A percentile compares a stretch with the other conserved stretches of the same genome.
Evolutionary conservation across 2,797 vertebrate species (phyloP).

Genomic region (Channa striata): DNA sequence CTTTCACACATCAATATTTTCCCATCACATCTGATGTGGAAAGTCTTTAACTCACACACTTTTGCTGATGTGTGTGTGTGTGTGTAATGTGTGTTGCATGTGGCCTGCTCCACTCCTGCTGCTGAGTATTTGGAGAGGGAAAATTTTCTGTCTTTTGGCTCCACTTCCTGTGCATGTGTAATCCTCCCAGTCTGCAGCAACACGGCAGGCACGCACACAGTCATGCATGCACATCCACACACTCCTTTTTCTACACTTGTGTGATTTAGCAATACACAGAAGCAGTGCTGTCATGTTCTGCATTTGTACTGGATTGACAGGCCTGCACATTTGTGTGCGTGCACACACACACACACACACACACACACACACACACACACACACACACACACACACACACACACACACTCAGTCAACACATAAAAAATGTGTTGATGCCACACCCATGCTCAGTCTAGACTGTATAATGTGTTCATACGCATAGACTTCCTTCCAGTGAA

Average conservation of each 20-base stretch:
- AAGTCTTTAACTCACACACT: neutral
- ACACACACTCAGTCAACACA: no score
- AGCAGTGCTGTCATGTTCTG: neutral
- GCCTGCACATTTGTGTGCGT: neutral
- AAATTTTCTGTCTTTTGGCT: conserved; percentile 36
- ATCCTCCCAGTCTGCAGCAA: conserved; percentile 52
- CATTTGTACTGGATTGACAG: conserved; percentile 5
- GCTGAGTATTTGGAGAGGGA: conserved; percentile 23
- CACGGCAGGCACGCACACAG: conserved; percentile 25
- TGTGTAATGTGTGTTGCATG: conserved; percentile 3
- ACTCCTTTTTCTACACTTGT: neutral
- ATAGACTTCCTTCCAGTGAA: conserved; percentile 16
- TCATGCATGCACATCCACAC: conserved; percentile 30
- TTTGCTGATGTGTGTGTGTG: conserved; percentile 1
- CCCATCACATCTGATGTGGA: neutral
- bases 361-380: no score
- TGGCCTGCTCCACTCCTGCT: neutral
- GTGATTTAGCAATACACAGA: neutral
- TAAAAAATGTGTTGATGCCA: conserved; percentile 41
- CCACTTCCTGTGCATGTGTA: conserved; percentile 50
- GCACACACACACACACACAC: conserved; percentile 35
- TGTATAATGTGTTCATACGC: conserved; percentile 25
- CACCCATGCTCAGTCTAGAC: conserved; percentile 60
- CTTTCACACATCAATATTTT: neutral
- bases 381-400: no score